A percentile compares a stretch with the other conserved stretches of the same genome.
Evolutionary conservation across 2,888 invertebrate genomes (phyloP).

Genomic region (Xestia ashworthii): DNA sequence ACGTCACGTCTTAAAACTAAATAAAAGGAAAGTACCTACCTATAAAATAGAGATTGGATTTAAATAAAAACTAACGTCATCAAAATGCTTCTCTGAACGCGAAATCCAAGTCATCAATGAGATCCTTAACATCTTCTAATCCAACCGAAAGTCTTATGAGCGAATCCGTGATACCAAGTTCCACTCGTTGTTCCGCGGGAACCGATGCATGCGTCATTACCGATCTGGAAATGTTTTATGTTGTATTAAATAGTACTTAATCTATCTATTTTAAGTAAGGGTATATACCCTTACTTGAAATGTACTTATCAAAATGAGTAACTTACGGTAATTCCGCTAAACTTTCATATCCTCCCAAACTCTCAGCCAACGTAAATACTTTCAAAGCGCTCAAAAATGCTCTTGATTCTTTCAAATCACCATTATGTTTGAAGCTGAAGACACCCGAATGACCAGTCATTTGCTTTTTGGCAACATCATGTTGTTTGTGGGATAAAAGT

Average conservation of each 20-base stretch:
- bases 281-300: background rate
- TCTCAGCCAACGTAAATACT: slow-evolving; percentile 97
- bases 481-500: slow-evolving; percentile 96
- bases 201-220: slow-evolving; percentile 99
- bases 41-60: slow-evolving; percentile 39
- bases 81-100: slow-evolving; percentile 92
- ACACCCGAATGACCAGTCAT: slow-evolving; percentile 97
- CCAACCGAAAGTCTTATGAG: slow-evolving; percentile 97
- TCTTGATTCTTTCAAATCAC: slow-evolving; percentile 93
- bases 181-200: slow-evolving; percentile 93
- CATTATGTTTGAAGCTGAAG: slow-evolving; percentile 96
- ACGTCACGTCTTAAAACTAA: slow-evolving; percentile 16
- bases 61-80: slow-evolving; percentile 31
- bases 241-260: background rate
- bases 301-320: background rate
- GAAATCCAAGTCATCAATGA: slow-evolving; percentile 95
- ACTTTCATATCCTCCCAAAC: slow-evolving; percentile 98
- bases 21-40: background rate
- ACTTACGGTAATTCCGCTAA: slow-evolving; percentile 98
- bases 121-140: slow-evolving; percentile 96
- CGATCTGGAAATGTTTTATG: slow-evolving; percentile 89
- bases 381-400: slow-evolving; percentile 94
- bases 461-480: slow-evolving; percentile 95
- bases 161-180: slow-evolving; percentile 95
- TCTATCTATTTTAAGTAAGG: no score